Conservation (phyloP, 1,140 invertebrate species). For the Drosophila pruinosa region DNA sequence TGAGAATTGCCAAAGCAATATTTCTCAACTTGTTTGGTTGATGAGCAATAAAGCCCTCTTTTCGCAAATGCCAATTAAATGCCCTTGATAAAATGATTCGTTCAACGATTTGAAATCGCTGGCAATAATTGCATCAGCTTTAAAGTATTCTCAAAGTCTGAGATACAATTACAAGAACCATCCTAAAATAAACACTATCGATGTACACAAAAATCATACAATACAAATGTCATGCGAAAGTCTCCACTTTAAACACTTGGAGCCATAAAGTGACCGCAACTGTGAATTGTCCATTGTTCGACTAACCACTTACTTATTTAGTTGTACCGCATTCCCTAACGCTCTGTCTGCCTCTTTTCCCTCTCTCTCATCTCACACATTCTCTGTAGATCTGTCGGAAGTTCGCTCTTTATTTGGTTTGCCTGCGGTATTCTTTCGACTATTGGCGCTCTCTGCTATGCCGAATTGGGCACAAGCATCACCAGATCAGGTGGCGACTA, state of each 20-base stretch:
- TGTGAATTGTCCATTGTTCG: conserved; percentile 26
- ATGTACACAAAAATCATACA: background rate
- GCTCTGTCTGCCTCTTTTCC: background rate
- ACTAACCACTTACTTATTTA: conserved; percentile 18
- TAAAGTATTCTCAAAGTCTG: conserved; percentile 10
- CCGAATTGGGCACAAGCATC: conserved; percentile 93
- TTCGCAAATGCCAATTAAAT: conserved; percentile 34
- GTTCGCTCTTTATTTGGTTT: conserved; percentile 89
- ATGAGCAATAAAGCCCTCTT: conserved; percentile 21
- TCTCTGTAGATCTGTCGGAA: conserved; percentile 85
- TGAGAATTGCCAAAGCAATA: conserved; percentile 24
- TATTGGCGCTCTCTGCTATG: conserved; percentile 91
- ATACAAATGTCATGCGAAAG: conserved; percentile 1
- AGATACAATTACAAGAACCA: conserved; percentile 51
- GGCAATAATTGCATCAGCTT: conserved; percentile 65
- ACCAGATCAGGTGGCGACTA: conserved; percentile 93
- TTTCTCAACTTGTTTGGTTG: background rate
- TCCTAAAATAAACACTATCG: conserved; percentile 34
- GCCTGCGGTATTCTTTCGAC: conserved; percentile 89
- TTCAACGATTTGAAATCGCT: conserved; percentile 41
- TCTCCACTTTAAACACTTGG: conserved; percentile 32
- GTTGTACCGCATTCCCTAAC: background rate
- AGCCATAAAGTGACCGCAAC: conserved; percentile 13
- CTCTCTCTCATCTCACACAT: background rate
- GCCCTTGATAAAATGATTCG: conserved; percentile 25